phyloP scores from a whole-genome alignment of 2,888 invertebrate genomes.

The Eupithecia exiguata region DNA sequence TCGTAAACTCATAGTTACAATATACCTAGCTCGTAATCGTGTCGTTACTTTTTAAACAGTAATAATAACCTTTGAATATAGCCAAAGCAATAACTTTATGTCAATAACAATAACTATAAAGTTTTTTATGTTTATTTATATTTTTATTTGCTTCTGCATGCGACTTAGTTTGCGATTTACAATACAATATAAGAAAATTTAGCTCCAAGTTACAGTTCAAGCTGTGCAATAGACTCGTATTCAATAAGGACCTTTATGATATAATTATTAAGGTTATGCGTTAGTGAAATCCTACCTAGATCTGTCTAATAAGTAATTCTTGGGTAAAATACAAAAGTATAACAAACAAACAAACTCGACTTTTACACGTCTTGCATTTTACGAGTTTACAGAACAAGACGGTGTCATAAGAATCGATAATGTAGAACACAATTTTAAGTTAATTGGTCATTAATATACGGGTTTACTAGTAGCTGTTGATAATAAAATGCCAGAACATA shows the following conservation, averaged over 20 bases:
- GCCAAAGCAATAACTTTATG: constrained; percentile 34
- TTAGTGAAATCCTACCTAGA: background rate
- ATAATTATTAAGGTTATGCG: too few species aligned
- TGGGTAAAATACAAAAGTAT: background rate
- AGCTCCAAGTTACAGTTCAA: too few species aligned
- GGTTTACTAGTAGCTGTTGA: constrained; percentile 24
- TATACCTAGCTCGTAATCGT: background rate
- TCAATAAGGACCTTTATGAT: too few species aligned
- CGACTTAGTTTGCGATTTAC: background rate
- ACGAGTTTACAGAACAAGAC: constrained; percentile 24
- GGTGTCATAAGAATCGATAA: constrained; percentile 30
- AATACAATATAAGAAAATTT: too few species aligned
- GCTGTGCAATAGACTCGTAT: too few species aligned
- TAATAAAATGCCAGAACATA: constrained; percentile 7
- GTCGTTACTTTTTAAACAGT: constrained; percentile 20
- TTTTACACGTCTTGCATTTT: constrained; percentile 12
- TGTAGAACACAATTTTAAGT: constrained; percentile 18
- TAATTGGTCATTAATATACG: constrained; percentile 33
- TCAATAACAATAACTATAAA: constrained; percentile 43
- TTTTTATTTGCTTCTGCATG: background rate
- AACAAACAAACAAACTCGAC: constrained; percentile 1
- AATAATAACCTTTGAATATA: constrained; percentile 50
- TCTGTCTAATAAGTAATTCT: background rate
- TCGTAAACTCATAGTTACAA: background rate
- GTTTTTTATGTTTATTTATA: constrained; percentile 40